Conservation (phyloP, 2,888 invertebrate genomes). For the Pyrgus malvae region DNA sequence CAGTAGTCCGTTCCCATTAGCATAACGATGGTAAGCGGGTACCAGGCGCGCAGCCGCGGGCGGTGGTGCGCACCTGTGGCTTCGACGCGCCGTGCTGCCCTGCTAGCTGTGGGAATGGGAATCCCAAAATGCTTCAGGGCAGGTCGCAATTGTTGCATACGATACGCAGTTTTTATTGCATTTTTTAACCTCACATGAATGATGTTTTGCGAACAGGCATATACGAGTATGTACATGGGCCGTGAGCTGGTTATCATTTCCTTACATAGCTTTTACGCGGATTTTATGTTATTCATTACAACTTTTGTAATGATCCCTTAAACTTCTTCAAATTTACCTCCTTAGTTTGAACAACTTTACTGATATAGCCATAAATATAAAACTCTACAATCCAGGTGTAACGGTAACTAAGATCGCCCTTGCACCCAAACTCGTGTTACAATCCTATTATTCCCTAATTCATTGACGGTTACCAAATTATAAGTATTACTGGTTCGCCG, state of each 20-base stretch:
- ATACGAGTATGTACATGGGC: no score
- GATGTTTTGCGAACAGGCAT: no score
- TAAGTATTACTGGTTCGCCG: slow-evolving; percentile 34
- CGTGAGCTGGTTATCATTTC: no score
- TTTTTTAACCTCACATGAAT: no score
- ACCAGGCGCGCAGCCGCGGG: slow-evolving; percentile 2
- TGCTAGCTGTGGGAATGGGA: neutral
- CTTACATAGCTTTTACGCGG: no score
- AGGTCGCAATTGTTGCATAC: neutral
- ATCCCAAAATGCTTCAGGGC: slow-evolving; percentile 16
- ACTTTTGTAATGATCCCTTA: no score
- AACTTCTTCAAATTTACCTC: no score
- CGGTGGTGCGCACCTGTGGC: slow-evolving; percentile 8
- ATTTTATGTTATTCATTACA: no score
- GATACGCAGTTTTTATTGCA: no score
- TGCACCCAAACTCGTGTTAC: neutral
- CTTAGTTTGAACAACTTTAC: no score
- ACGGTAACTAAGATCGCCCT: slow-evolving; percentile 3
- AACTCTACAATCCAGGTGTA: neutral
- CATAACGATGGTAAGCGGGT: slow-evolving; percentile 7
- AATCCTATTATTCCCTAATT: slow-evolving; percentile 24
- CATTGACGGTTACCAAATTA: slow-evolving; percentile 40
- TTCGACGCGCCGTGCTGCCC: neutral
- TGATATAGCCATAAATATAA: no score
- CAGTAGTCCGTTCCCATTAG: slow-evolving; percentile 13